Conservation (phyloP, 2,797 vertebrate genomes). For the Salarias fasciatus region DNA sequence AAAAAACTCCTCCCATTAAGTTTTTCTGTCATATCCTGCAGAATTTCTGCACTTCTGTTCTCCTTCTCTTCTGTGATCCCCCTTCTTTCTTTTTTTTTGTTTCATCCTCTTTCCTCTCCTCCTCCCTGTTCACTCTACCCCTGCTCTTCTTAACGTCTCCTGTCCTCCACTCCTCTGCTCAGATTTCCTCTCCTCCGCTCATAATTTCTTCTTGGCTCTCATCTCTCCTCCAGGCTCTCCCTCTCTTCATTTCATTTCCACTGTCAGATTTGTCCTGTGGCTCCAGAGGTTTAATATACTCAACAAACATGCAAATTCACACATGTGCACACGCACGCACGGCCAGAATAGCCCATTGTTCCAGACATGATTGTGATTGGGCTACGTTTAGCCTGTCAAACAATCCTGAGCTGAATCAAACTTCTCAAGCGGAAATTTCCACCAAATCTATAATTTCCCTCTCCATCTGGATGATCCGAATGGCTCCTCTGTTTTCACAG, state of each 20-base stretch:
- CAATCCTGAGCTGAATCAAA: too few species aligned
- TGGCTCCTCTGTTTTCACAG: neutral
- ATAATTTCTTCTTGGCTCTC: slow-evolving; percentile 39
- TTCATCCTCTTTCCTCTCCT: slow-evolving; percentile 17
- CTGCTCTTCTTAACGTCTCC: slow-evolving; percentile 20
- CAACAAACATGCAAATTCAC: slow-evolving; percentile 64
- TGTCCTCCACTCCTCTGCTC: neutral
- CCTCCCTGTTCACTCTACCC: slow-evolving; percentile 42
- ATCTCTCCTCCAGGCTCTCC: slow-evolving; percentile 28
- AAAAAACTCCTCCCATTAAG: too few species aligned
- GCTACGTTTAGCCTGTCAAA: too few species aligned
- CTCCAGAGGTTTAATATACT: slow-evolving; percentile 74
- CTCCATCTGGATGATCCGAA: slow-evolving; percentile 8
- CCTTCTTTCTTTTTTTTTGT: slow-evolving; percentile 9
- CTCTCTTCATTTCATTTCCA: slow-evolving; percentile 30
- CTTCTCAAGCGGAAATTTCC: too few species aligned
- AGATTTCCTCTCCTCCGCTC: slow-evolving; percentile 30
- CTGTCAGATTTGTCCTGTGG: slow-evolving; percentile 71
- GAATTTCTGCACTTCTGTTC: slow-evolving; percentile 23
- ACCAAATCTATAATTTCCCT: neutral
- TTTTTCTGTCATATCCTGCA: neutral
- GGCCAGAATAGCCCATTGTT: too few species aligned
- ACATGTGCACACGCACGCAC: slow-evolving; percentile 24
- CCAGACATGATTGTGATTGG: too few species aligned
- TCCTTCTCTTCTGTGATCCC: slow-evolving; percentile 14